phyloP scores from a whole-genome alignment of 2,888 invertebrate genomes.

The Fabriciana adippe region DNA sequence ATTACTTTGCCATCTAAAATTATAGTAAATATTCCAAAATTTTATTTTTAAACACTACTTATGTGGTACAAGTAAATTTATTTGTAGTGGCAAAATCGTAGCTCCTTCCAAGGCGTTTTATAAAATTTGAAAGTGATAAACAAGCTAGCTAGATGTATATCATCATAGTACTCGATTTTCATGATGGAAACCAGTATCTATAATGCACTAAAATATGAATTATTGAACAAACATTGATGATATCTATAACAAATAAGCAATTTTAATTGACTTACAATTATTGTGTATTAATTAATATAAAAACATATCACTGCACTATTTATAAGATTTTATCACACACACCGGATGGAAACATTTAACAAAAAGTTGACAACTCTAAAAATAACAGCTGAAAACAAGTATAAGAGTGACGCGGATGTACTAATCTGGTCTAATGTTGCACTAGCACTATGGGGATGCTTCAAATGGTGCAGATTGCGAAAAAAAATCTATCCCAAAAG shows the following conservation, averaged over 20 bases:
- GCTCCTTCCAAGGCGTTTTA: background rate
- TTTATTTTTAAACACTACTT: background rate
- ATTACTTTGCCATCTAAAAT: background rate
- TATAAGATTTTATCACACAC: constrained; percentile 24
- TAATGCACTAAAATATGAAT: no score
- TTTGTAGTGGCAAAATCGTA: constrained; percentile 17
- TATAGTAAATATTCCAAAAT: background rate
- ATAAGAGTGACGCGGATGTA: constrained; percentile 20
- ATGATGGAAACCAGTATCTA: background rate
- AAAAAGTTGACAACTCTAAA: constrained; percentile 32
- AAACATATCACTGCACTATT: constrained; percentile 24
- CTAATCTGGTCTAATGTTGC: constrained; percentile 50
- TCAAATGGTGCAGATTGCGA: constrained; percentile 75
- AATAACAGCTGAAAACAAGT: constrained; percentile 18
- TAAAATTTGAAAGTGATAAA: constrained; percentile 17
- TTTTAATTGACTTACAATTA: constrained; percentile 27
- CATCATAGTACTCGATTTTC: background rate
- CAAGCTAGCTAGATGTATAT: background rate
- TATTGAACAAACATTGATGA: no score
- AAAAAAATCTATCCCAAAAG: constrained; percentile 77
- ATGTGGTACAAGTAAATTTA: constrained; percentile 21
- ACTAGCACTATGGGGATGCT: constrained; percentile 53
- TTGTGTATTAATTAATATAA: constrained; percentile 12
- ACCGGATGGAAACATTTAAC: constrained; percentile 37
- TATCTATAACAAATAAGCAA: background rate